Evolutionary conservation across 2,888 invertebrate genomes (phyloP).

Genomic region (Eupithecia inturbata): DNA sequence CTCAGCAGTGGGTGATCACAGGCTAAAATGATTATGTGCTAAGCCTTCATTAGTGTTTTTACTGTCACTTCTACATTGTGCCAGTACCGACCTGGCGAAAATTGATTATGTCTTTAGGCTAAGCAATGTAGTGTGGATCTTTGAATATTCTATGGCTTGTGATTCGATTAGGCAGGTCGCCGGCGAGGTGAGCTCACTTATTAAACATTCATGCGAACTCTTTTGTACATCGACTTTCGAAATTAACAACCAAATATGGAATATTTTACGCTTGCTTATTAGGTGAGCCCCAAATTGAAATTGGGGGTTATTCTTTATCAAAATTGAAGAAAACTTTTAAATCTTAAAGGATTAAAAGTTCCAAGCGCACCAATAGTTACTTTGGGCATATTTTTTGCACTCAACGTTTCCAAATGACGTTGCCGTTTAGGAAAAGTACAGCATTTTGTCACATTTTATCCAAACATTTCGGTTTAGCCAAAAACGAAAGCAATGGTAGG

Average conservation of each 20-base stretch:
- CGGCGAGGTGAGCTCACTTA: slow-evolving; percentile 16
- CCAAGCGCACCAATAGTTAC: not conserved
- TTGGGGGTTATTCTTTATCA: not conserved
- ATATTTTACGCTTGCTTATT: slow-evolving; percentile 7
- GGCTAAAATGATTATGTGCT: not conserved
- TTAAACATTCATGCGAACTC: slow-evolving; percentile 22
- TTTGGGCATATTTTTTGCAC: too few species aligned
- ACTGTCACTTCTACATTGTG: slow-evolving; percentile 17
- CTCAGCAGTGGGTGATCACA: not conserved
- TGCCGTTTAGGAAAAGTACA: not conserved
- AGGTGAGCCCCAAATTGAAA: not conserved
- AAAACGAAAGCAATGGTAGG: not conserved
- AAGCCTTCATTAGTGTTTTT: not conserved
- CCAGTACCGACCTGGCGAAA: slow-evolving; percentile 34
- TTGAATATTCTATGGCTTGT: slow-evolving; percentile 43
- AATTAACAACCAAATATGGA: slow-evolving; percentile 9
- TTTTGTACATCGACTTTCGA: slow-evolving; percentile 15
- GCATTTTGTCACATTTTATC: not conserved
- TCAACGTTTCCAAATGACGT: not conserved
- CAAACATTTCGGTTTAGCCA: not conserved
- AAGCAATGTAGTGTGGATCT: slow-evolving; percentile 43
- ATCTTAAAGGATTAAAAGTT: not conserved
- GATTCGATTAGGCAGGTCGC: slow-evolving; percentile 34
- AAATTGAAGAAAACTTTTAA: not conserved
- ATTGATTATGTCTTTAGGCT: slow-evolving; percentile 48